Evolutionary conservation across 2,797 vertebrate genomes (phyloP), one percentile per base, ranked within the genome.

Genomic region (Anas bahamensis): DNA sequence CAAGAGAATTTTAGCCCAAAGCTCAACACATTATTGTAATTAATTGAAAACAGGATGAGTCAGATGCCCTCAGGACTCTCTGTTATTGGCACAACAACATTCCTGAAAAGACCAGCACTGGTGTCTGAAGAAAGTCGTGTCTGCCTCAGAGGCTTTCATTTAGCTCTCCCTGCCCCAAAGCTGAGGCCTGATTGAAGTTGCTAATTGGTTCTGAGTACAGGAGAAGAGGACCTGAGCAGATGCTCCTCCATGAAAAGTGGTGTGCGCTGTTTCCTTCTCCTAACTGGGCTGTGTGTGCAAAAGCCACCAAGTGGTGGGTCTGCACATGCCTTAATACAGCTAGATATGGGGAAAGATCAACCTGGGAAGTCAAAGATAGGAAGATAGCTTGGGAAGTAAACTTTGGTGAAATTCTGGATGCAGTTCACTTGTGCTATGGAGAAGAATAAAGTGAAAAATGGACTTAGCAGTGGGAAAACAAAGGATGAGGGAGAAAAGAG

Each of bases 1-100:
- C 26, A 77, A 76, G 60, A 81, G 1, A 59, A 29, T 91, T 88
- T 86, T 83, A 79, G 41, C 71, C 41, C 22, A 23, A 65, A 76
- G 39, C 39, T 57, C 33, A 33, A 13, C 11, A 37, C 22, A 64
- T 29, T 56, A 56, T 50, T 81, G 46, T 72, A 77, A 60, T 65
- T 46, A 73, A 60, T 19, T 84, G 56, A 88, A 92, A 74, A 48
- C 44, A 33, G 52, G 64, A 68, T 82, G 70, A 92, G 60, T 86
- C 83, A 68, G 63, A 68, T 82, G 21, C n/a, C 22, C 56, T 92
- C 35, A 33, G 28, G 59, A 2, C 19, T 75, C 33, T 80, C 37
- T 78, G 50, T 26, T 28, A 21, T 8, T 81, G 21, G 53, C 56
- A 41, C 48, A 37, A n/a, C 50, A 57, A 92, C 13, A 24, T 84